Evolutionary conservation across 2,888 invertebrate genomes (phyloP).

Genomic region (Stegana nigrithorax): DNA sequence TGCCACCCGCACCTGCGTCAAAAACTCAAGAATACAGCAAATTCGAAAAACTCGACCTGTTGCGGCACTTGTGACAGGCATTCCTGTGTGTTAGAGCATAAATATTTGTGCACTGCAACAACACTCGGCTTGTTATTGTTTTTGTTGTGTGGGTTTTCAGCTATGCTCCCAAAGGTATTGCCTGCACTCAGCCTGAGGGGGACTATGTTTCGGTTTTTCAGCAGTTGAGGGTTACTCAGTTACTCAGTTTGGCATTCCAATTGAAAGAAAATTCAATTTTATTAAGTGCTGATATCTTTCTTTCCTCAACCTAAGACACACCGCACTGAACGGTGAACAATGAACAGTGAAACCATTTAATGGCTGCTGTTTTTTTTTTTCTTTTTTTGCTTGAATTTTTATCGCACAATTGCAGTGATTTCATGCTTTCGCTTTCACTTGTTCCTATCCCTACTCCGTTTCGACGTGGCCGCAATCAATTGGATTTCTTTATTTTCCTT

Average conservation of each 20-base stretch:
- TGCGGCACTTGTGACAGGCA: too few relatives aligned
- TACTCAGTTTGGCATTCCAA: too few relatives aligned
- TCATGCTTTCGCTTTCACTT: slow-evolving; percentile 25
- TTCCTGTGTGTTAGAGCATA: too few relatives aligned
- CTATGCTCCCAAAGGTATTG: slow-evolving; percentile 51
- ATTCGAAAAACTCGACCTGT: too few relatives aligned
- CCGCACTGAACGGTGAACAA: too few relatives aligned
- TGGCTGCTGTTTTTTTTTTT: slow-evolving; percentile 34
- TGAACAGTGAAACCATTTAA: slow-evolving; percentile 29
- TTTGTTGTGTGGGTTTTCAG: background rate
- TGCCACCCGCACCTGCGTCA: background rate
- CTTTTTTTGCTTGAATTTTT: slow-evolving; percentile 2
- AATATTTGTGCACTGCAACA: too few relatives aligned
- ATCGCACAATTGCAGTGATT: slow-evolving; percentile 26
- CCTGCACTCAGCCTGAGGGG: slow-evolving; percentile 15
- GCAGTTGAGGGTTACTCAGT: too few relatives aligned
- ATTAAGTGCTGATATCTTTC: slow-evolving; percentile 62
- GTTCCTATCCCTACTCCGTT: too few relatives aligned
- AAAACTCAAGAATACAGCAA: background rate
- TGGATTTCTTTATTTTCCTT: slow-evolving; percentile 38
- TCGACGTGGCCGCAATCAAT: slow-evolving; percentile 31
- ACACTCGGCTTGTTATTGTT: background rate
- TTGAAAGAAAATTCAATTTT: slow-evolving; percentile 64
- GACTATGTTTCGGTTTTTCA: too few relatives aligned
- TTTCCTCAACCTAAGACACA: background rate